These are phyloP conservation scores for Bradypodion ventrale DNA, from an alignment of 2,797 vertebrate species.

Conservation along the genomic window DNA sequence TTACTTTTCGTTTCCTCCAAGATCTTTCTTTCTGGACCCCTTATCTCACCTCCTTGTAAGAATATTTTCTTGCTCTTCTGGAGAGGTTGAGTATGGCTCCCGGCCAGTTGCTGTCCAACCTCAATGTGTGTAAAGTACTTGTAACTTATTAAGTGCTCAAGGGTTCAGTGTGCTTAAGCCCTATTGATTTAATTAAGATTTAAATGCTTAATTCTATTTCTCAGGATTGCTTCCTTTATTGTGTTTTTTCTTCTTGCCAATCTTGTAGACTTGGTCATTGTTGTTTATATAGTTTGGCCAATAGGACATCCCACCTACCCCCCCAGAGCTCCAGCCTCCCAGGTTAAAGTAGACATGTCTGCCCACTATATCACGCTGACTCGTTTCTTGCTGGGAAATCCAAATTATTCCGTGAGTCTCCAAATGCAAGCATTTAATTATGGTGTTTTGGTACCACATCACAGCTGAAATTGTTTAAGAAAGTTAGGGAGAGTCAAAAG, in stretches of 20 bases:
- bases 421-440: background rate
- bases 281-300: background rate
- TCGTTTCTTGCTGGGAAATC: background rate
- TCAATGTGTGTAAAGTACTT: background rate
- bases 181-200: background rate
- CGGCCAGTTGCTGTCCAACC: background rate
- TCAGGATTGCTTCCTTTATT: background rate
- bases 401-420: slow-evolving; percentile 15
- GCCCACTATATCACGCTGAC: fast-evolving
- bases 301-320: too few relatives aligned
- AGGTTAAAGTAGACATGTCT: too few relatives aligned
- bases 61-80: background rate
- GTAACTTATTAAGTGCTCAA: background rate
- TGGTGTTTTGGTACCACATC: background rate
- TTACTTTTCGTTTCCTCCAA: background rate
- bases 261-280: background rate
- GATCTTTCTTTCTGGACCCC: too few relatives aligned
- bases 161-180: background rate
- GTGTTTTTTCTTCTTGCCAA: background rate
- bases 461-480: background rate
- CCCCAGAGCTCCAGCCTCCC: background rate
- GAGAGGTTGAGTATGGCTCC: background rate
- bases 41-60: background rate
- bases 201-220: background rate
- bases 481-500: background rate